Conservation (phyloP, 2,797 vertebrate species). For the Arnoldichthys spilopterus region DNA sequence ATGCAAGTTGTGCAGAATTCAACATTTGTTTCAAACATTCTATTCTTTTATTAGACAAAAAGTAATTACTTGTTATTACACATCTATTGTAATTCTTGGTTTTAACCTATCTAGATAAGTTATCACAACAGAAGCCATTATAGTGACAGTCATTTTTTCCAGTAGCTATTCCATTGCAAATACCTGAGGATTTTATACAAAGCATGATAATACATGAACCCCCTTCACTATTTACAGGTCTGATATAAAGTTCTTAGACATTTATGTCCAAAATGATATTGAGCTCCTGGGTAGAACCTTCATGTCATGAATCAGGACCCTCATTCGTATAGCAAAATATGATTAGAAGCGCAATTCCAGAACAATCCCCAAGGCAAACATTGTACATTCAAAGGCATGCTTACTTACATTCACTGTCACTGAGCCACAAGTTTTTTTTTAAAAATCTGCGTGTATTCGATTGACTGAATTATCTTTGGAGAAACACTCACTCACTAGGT, state of each 20-base stretch:
- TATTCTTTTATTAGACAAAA: neutral
- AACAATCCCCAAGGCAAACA: neutral
- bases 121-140: neutral
- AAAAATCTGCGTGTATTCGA: constrained; percentile 4
- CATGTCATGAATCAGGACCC: constrained; percentile 17
- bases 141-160: neutral
- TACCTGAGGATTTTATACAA: constrained; percentile 2
- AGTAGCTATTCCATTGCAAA: neutral
- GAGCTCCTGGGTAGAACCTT: constrained; percentile 1
- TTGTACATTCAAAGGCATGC: neutral
- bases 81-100: neutral
- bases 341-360: neutral
- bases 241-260: neutral
- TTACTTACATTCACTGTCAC: constrained; percentile 8
- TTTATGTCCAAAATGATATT: neutral
- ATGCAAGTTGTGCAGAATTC: neutral
- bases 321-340: constrained; percentile 12
- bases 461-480: neutral
- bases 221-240: neutral
- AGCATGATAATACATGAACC: neutral
- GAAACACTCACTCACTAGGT: constrained; percentile 18
- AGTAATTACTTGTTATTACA: neutral
- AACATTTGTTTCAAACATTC: constrained; percentile 13
- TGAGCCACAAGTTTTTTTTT: neutral
- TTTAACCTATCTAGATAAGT: neutral